Percentiles rank a stretch among this genome's conserved stretches.
Evolutionary conservation across 2,113 vertebrate species (phyloP).

Genomic region (Pterocles orientalis): DNA sequence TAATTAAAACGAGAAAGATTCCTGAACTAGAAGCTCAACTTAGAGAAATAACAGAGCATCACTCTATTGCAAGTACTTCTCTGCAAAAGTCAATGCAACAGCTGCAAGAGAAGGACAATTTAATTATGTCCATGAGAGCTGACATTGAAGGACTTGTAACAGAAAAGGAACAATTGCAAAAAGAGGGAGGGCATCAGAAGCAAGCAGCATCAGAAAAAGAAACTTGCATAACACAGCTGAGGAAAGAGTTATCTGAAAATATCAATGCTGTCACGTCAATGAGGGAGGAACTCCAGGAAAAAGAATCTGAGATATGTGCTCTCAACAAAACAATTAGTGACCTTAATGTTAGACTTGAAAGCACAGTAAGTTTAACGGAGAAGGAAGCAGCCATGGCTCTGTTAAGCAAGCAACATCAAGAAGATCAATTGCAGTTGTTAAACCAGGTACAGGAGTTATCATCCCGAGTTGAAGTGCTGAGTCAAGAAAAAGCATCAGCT

Average conservation of each 20-base stretch:
- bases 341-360: constrained; percentile 81
- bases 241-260: constrained; percentile 81
- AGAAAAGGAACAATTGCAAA: constrained; percentile 82
- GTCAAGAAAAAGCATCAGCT: constrained; percentile 82
- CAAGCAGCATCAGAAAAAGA: constrained; percentile 84
- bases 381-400: constrained; percentile 85
- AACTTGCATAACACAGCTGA: constrained; percentile 82
- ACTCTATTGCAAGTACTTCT: constrained; percentile 75
- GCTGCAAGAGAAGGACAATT: constrained; percentile 82
- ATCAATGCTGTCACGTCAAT: constrained; percentile 77
- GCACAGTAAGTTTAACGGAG: constrained; percentile 73
- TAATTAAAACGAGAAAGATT: constrained; percentile 71
- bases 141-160: constrained; percentile 70
- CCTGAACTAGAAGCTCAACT: constrained; percentile 84
- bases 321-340: constrained; percentile 79
- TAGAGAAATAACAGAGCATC: constrained; percentile 75
- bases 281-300: constrained; percentile 81
- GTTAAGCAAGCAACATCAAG: constrained; percentile 77
- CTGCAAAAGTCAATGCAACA: constrained; percentile 80
- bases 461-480: constrained; percentile 71
- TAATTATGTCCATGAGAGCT: constrained; percentile 81
- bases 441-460: constrained; percentile 77
- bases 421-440: constrained; percentile 73
- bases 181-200: constrained; percentile 76
- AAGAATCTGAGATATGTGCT: constrained; percentile 75